These are phyloP conservation scores for Idaea straminata DNA, from an alignment of 2,888 invertebrate species.

Conservation along the genomic window DNA sequence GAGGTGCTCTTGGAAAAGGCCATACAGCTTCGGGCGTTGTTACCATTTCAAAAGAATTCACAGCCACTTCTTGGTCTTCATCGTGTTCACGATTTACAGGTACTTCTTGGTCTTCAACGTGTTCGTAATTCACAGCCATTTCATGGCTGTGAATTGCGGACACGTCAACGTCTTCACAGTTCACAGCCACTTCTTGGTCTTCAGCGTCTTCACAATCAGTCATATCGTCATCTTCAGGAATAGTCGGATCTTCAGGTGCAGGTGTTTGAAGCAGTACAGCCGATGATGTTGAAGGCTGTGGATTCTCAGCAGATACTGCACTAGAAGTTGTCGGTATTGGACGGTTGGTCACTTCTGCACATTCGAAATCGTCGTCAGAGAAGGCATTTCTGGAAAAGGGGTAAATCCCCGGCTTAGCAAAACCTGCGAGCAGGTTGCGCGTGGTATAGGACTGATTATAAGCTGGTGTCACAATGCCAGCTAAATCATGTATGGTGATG, in stretches of 20 bases:
- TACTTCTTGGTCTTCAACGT: too few relatives aligned
- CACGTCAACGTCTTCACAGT: too few relatives aligned
- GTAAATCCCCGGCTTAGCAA: constrained; percentile 15
- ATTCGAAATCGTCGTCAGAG: constrained; percentile 13
- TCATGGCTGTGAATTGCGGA: too few relatives aligned
- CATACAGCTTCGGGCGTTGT: constrained; percentile 17
- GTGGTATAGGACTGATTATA: constrained; percentile 17
- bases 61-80: constrained; percentile 4
- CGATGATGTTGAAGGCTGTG: too few relatives aligned
- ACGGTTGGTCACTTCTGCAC: constrained; percentile 14
- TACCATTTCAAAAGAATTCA: not conserved
- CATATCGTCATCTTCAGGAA: too few relatives aligned
- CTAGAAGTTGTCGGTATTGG: too few relatives aligned
- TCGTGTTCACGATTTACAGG: too few relatives aligned
- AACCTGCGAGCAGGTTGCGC: constrained; percentile 12
- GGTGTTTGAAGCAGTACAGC: too few relatives aligned
- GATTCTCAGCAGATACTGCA: too few relatives aligned
- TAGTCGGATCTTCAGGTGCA: too few relatives aligned
- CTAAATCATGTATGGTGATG: constrained; percentile 20
- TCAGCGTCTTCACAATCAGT: too few relatives aligned
- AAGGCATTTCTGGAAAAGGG: constrained; percentile 14
- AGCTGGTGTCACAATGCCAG: constrained; percentile 22
- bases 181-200: constrained; percentile 3
- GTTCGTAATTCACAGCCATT: too few relatives aligned
- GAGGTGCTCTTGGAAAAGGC: constrained; percentile 18